Conservation (phyloP, 2,888 invertebrate species). For the Helobdella robusta region DNA sequence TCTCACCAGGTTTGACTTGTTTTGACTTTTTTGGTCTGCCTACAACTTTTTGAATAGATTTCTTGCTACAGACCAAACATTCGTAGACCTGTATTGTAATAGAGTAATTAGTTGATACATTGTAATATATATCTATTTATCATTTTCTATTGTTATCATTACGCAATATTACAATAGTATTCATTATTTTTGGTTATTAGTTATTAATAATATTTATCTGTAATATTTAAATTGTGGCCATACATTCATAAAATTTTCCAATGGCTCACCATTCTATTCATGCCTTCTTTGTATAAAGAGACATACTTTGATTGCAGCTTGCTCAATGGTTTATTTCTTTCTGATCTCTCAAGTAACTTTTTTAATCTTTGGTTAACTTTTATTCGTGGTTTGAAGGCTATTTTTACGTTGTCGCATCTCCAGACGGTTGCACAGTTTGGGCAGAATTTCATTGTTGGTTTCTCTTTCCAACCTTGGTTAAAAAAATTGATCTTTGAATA, state of each 20-base stretch:
- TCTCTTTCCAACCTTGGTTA: conserved; percentile 17
- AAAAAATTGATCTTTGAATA: too few species aligned
- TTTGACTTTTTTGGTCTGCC: not conserved
- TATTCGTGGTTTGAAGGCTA: conserved; percentile 13
- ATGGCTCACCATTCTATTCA: conserved; percentile 9
- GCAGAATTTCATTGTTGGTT: conserved; percentile 8
- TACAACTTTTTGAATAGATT: not conserved
- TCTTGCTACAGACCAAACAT: conserved; percentile 12
- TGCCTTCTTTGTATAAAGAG: not conserved
- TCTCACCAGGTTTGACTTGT: too few species aligned
- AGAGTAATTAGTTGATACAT: not conserved
- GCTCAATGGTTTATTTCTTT: not conserved
- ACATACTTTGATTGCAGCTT: not conserved
- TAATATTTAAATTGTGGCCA: too few species aligned
- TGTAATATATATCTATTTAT: not conserved
- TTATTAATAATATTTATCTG: too few species aligned
- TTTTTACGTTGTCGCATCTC: conserved; percentile 11
- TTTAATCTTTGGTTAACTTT: not conserved
- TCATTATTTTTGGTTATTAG: too few species aligned
- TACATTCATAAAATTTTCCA: too few species aligned
- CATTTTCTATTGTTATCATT: too few species aligned
- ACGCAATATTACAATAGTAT: too few species aligned
- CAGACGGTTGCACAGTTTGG: conserved; percentile 4
- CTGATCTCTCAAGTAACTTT: not conserved
- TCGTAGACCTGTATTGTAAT: conserved; percentile 8